Conservation (phyloP, 2,797 vertebrate genomes). For the Gobionotothen gibberifrons region DNA sequence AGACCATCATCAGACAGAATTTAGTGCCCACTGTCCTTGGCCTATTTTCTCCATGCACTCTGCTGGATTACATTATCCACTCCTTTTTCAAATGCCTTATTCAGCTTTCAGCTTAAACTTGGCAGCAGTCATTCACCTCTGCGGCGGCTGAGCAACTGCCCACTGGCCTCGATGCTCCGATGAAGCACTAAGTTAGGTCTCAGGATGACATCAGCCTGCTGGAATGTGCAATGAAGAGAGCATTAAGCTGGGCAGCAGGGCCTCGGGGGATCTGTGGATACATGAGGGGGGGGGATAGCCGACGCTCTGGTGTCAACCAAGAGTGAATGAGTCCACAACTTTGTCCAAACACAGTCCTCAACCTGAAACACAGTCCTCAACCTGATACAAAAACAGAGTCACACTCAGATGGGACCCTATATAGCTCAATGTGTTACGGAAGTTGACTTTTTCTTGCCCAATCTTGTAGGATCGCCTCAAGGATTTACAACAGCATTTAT, state of each 20-base stretch:
- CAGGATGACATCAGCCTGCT: conserved; percentile 77
- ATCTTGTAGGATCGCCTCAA: too few species aligned
- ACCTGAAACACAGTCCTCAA: conserved; percentile 35
- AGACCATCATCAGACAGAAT: conserved; percentile 24
- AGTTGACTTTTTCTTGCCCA: too few species aligned
- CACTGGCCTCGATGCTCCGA: conserved; percentile 47
- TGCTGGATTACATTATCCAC: conserved; percentile 64
- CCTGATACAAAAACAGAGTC: conserved; percentile 6
- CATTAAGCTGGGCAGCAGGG: conserved; percentile 65
- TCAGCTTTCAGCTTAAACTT: conserved; percentile 68
- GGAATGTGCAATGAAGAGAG: conserved; percentile 83
- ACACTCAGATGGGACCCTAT: neutral
- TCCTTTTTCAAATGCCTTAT: conserved; percentile 64
- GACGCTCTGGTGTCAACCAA: conserved; percentile 50
- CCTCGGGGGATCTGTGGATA: conserved; percentile 48
- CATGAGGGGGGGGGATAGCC: conserved; percentile 12
- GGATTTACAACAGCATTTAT: too few species aligned
- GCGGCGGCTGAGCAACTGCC: conserved; percentile 61
- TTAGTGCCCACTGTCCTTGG: conserved; percentile 39
- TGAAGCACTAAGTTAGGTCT: conserved; percentile 68
- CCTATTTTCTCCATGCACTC: conserved; percentile 49
- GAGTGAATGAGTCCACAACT: conserved; percentile 45
- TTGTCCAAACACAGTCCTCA: conserved; percentile 43
- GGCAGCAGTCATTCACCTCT: conserved; percentile 71
- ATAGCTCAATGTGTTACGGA: neutral